phyloP scores from a whole-genome alignment of 2,797 vertebrate genomes.

The Xiphorhynchus erythropygius region DNA sequence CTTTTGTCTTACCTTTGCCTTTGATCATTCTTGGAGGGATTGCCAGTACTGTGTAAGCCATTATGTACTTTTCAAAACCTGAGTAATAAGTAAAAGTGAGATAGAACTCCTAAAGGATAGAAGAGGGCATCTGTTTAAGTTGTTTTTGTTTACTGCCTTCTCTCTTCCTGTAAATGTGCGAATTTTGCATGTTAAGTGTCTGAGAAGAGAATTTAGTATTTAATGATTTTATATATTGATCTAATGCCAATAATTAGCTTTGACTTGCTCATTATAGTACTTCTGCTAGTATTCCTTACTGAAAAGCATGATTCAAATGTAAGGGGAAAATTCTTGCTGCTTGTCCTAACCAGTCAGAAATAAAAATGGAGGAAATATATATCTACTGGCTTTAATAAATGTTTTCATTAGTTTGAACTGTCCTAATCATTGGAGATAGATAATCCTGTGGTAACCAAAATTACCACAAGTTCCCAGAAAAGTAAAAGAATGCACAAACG shows the following conservation, averaged over 20 bases:
- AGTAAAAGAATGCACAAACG: background rate
- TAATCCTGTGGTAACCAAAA: background rate
- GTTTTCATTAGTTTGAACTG: background rate
- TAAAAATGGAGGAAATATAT: background rate
- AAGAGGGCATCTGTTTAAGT: background rate
- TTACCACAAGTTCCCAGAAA: background rate
- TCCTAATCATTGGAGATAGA: background rate
- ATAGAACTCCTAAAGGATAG: background rate
- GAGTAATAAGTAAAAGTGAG: background rate
- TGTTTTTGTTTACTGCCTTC: background rate
- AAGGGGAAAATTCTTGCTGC: background rate
- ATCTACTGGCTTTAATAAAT: background rate
- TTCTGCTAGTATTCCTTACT: background rate
- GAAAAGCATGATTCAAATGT: background rate
- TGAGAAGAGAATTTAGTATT: background rate
- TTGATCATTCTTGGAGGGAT: background rate
- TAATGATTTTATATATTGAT: background rate
- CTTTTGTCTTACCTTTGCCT: background rate
- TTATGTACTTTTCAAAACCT: background rate
- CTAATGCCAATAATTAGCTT: background rate
- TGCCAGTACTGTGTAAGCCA: background rate
- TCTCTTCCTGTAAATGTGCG: background rate
- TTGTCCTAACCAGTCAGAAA: background rate
- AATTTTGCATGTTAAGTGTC: background rate
- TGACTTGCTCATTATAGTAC: background rate